A percentile compares a stretch with the other conserved stretches of the same genome.
These are phyloP conservation scores for Scortum barcoo DNA, from an alignment of 2,113 vertebrate species.

Conservation along the genomic window DNA sequence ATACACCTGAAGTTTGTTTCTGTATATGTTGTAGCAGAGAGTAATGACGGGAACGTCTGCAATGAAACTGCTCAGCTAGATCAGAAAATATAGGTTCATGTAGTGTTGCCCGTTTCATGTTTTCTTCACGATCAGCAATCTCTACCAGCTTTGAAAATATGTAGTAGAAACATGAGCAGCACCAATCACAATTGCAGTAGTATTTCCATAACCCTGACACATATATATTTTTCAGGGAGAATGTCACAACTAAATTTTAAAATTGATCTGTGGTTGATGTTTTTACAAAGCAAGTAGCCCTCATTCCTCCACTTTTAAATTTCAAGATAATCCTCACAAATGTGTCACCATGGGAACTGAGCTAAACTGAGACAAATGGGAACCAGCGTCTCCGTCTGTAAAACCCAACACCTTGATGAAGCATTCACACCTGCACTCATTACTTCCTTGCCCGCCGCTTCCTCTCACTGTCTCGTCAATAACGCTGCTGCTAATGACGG, in stretches of 20 bases:
- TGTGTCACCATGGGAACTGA: background rate
- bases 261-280: background rate
- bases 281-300: background rate
- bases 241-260: background rate
- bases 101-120: background rate
- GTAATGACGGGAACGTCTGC: background rate
- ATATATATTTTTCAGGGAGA: background rate
- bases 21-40: background rate
- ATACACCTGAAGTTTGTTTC: background rate
- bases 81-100: background rate
- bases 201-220: background rate
- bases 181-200: background rate
- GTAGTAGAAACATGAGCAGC: background rate
- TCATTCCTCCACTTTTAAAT: background rate
- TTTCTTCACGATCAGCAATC: background rate
- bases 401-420: slow-evolving; percentile 8
- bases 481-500: slow-evolving; percentile 20
- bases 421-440: slow-evolving; percentile 35
- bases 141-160: background rate
- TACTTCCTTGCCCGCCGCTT: background rate
- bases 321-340: background rate
- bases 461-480: slow-evolving; percentile 33
- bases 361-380: slow-evolving; percentile 15
- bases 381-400: background rate
- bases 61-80: background rate